Evolutionary conservation across 2,113 vertebrate genomes (phyloP), one percentile per base, ranked within the genome.

Genomic region (Morone saxatilis): DNA sequence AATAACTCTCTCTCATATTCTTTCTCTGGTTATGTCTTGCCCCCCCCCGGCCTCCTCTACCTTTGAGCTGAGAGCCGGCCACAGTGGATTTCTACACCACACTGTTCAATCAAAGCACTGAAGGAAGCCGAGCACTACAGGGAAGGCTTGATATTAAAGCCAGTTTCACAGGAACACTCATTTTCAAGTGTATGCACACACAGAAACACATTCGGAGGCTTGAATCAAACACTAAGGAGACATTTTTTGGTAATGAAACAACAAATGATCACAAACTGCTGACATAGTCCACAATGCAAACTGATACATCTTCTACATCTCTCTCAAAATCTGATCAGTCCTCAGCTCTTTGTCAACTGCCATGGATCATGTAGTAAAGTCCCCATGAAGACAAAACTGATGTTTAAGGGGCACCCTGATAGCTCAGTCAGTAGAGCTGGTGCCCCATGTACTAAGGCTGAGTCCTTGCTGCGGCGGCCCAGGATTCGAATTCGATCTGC

Each of bases 101-200:
- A n/a, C 57, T 87, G 78, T 82, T 82, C 81, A 89, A 85, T 89
- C 73, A 89, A 78, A 85, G 69, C 77, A 40, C 60, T 22, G 75
- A 80, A 62, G 78, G 71, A 77, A 86, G 40, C 48, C 6, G 7
- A 51, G 40, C 80, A 51, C 84, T 61, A 41, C 78, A n/a, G 82
- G 68, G 71, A 92, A 7, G 7, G 54, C 53, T 72, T 73, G 53
- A 81, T 89, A 91, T 86, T 88, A 84, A 84, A 85, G 73, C 50
- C 68, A 40, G 41, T 88, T 83, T 88, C 54, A 85, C 78, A 86
- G 76, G 53, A 73, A 36, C 10, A 38, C 80, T 77, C 56, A 48
- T 14, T n/a, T 65, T 38, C 36, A 10, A 43, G 19, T 0, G 0
- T 8, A 41, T 48, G 66, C n/a, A 43, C 5, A 47, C 56, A 57